A percentile compares a stretch with the other conserved stretches of the same genome.
Conservation (phyloP, 1,140 invertebrate genomes). For the Calliphora vicina region DNA sequence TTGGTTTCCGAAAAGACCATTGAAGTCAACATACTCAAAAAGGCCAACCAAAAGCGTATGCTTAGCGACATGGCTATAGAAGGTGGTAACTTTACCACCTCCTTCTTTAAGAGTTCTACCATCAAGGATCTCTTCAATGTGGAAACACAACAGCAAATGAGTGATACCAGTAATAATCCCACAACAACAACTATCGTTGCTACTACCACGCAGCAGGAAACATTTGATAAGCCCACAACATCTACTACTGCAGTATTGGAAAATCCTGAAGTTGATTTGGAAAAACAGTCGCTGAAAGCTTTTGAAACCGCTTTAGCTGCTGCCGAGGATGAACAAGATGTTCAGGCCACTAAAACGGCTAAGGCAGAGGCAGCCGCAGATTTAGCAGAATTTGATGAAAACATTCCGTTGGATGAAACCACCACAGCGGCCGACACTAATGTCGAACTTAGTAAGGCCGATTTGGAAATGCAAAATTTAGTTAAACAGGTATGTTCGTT, state of each 20-base stretch:
- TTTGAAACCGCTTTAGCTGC: conserved; percentile 86
- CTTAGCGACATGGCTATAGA: conserved; percentile 98
- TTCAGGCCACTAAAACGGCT: conserved; percentile 87
- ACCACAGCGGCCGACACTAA: conserved; percentile 66
- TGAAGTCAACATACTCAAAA: conserved; percentile 99
- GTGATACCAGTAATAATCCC: conserved; percentile 41
- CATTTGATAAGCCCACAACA: neutral
- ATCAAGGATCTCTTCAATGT: conserved; percentile 93
- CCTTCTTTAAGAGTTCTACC: conserved; percentile 93
- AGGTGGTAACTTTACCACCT: conserved; percentile 98
- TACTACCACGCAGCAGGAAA: neutral
- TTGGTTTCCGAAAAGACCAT: conserved; percentile 96
- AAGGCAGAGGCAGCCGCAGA: conserved; percentile 93
- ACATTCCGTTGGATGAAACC: conserved; percentile 84
- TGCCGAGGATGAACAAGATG: conserved; percentile 94
- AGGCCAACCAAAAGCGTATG: conserved; percentile 96
- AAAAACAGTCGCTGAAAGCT: conserved; percentile 72
- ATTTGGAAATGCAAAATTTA: conserved; percentile 82
- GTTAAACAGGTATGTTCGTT: conserved; percentile 76
- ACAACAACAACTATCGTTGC: conserved; percentile 46
- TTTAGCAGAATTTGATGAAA: conserved; percentile 96
- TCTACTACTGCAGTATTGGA: neutral
- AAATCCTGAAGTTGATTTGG: conserved; percentile 60
- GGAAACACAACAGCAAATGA: conserved; percentile 72
- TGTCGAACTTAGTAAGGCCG: conserved; percentile 79